phyloP scores from a whole-genome alignment of 2,113 vertebrate species.

The Oxyura jamaicensis region DNA sequence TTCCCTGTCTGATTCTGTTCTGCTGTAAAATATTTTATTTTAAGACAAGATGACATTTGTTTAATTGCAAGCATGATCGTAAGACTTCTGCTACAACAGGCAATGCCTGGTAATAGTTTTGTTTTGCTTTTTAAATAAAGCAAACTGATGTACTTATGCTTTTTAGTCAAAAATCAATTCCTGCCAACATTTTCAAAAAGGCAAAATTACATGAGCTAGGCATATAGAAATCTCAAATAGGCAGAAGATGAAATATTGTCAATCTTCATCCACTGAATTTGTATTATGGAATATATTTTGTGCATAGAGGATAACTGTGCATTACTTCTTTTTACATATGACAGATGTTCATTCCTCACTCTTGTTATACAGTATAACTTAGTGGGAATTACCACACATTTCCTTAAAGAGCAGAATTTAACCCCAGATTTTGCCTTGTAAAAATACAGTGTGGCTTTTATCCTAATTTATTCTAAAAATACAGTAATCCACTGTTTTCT shows the following conservation, averaged over 20 bases:
- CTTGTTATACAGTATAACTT: background rate
- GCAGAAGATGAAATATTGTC: slow-evolving; percentile 4
- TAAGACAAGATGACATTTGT: background rate
- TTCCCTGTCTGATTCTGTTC: background rate
- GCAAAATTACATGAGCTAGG: background rate
- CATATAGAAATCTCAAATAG: background rate
- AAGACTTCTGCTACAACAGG: background rate
- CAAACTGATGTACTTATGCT: background rate
- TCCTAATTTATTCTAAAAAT: background rate
- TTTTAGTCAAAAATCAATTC: slow-evolving; percentile 38
- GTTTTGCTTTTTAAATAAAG: slow-evolving; percentile 37
- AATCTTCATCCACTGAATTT: background rate
- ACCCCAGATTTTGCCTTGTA: background rate
- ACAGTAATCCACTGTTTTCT: background rate
- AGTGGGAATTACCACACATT: background rate
- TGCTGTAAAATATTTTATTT: background rate
- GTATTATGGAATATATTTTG: background rate
- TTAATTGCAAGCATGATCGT: background rate
- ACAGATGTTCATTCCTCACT: slow-evolving; percentile 20
- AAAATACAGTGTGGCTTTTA: background rate
- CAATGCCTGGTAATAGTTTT: background rate
- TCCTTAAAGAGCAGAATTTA: background rate
- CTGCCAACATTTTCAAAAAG: slow-evolving; percentile 9
- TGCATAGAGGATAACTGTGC: background rate
- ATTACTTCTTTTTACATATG: background rate